Evolutionary conservation across 2,888 invertebrate species (phyloP), one percentile per base, ranked within the genome.

Genomic region (Hirtodrosophila histrioides): DNA sequence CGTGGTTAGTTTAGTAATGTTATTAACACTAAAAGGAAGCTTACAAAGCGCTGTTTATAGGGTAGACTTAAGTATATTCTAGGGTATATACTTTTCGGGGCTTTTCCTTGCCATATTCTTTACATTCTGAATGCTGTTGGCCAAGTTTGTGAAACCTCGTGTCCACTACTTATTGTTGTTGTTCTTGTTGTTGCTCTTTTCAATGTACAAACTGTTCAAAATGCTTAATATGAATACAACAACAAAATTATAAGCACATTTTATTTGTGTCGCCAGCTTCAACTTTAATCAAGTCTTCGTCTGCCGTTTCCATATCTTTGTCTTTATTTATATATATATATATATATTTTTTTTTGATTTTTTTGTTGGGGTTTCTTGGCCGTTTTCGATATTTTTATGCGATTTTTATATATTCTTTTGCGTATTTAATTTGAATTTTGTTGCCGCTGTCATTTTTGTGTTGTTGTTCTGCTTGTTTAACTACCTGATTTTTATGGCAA

Each of bases 401-500:
- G 73, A 39, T 50, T 74, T 70, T 70, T 81, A 68, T 73, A 44
- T 80, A 86, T 68, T 77, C 67, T 77, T 71, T 86, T 80, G 71
- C 75, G 78, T 68, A 77, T 84, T 84, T 75, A 43, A 80, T 77
- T 86, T 71, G 57, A 62, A 66, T 71, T 69, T 67, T 49, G 53
- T 57, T 49, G 36, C 24, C 37, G 51, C n/a, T 44, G 45, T 44
- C 35, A 12, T 24, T 45, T 27, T 45, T 31, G 45, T 53, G 49
- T 56, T 67, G 37, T 53, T 71, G 64, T 75, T 67, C 40, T 64
- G 60, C 31, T 61, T 69, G 53, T 60, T 77, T 60, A 53, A 71
- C 74, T 80, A 83, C 77, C 80, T 69, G 67, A 74, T 71, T 77
- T 81, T 79, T 75, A 80, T 71, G 71, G 61, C 81, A 64, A 57